A percentile compares a stretch with the other conserved stretches of the same genome.
Evolutionary conservation across 1,140 invertebrate genomes (phyloP).

Genomic region (Heliconius eleuchia): DNA sequence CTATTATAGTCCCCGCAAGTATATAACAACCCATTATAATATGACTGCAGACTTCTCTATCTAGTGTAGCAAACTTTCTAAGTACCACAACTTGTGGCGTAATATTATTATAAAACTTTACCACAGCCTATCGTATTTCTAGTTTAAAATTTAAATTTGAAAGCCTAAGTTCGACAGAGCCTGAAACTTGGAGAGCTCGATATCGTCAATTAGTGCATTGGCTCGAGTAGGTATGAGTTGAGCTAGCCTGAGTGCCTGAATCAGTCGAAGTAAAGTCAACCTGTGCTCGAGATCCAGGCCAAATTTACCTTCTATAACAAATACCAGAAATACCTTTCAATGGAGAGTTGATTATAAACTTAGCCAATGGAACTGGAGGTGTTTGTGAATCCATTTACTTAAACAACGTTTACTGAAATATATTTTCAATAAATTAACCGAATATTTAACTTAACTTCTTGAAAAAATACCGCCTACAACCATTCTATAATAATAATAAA

Average conservation of each 20-base stretch:
- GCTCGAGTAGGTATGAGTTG: constrained; percentile 38
- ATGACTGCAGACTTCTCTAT: constrained; percentile 14
- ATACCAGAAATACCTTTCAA: background rate
- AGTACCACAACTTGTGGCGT: constrained; percentile 38
- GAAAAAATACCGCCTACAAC: background rate
- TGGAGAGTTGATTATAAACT: background rate
- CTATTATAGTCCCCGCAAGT: too few relatives aligned
- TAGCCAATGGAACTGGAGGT: background rate
- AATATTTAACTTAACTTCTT: background rate
- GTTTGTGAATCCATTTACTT: background rate
- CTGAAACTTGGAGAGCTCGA: constrained; percentile 40
- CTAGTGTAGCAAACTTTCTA: constrained; percentile 19
- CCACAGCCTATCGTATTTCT: constrained; percentile 52
- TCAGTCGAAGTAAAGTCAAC: constrained; percentile 39
- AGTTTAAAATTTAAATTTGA: constrained; percentile 68
- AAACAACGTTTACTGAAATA: background rate
- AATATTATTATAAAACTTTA: constrained; percentile 54
- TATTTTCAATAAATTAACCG: too few relatives aligned
- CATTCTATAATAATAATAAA: too few relatives aligned
- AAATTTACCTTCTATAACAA: constrained; percentile 25
- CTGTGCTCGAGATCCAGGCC: constrained; percentile 41
- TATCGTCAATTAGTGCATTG: constrained; percentile 42
- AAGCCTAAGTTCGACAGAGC: constrained; percentile 45
- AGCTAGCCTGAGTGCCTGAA: constrained; percentile 37
- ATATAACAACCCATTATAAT: constrained; percentile 15